Evolutionary conservation across 2,113 vertebrate genomes (phyloP), one percentile per base, ranked within the genome.

Genomic region (Aphyosemion australe): DNA sequence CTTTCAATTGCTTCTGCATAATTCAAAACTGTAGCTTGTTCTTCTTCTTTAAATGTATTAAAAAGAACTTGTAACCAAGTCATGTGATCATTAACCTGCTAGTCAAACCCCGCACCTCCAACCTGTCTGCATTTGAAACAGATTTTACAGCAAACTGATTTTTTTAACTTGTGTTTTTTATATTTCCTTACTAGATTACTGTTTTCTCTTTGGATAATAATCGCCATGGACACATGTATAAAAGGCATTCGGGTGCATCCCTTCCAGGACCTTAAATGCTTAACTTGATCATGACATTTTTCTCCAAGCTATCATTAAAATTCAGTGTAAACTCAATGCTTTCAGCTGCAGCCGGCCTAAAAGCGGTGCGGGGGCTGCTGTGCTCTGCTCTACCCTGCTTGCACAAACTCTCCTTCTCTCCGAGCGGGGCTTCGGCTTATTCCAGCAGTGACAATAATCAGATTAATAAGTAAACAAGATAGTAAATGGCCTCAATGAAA

Each of bases 391-490:
- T 72, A 42, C 61, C 64, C 69, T 59, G 41, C 64, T 68, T 20
- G 14, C 37, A 68, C 66, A 66, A 68, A 62, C 65, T 73, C 72
- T 54, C 19, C 6, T 75, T 78, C 76, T 64, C 41, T 60, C 49
- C 11, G 65, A 73, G 43, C 63, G 60, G 61, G 65, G 59, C 71
- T 63, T 37, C 51, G 73, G 75, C 69, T 83, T 62, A 58, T 61
- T 79, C 34, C 34, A 37, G 34, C 34, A 37, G 34, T 6, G 9
- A 37, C 34, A 37, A 37, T 37, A 37, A 67, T 68, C 70, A 77
- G 69, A 88, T 88, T 82, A 84, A 83, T 84, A 87, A 84, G 61
- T 83, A 82, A 88, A 84, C 84, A 86, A 84, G 78, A 65, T 42
- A 21, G 67, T 87, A 84, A 89, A 84, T 87, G 68, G 78, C 74